phyloP scores from a whole-genome alignment of 2,888 invertebrate genomes.

The Cheilosia soror region DNA sequence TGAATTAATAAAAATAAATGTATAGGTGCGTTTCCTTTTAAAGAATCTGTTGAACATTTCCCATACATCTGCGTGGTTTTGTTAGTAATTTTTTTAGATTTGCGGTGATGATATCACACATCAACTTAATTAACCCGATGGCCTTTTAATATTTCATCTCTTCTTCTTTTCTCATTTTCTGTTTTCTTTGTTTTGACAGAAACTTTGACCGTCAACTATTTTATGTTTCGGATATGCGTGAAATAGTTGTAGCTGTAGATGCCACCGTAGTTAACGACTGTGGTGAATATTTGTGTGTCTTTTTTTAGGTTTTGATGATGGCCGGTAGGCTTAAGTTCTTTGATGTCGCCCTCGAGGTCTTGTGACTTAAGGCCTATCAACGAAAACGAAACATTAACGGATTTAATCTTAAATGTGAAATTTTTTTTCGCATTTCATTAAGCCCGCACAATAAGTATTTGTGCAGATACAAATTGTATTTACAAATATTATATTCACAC shows the following conservation, averaged over 20 bases:
- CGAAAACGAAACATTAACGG: too few relatives aligned
- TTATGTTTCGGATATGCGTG: constrained; percentile 38
- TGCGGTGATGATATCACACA: constrained; percentile 69
- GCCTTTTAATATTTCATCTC: constrained; percentile 64
- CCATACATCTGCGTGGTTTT: constrained; percentile 25
- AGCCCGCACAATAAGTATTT: too few relatives aligned
- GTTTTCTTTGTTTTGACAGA: constrained; percentile 58
- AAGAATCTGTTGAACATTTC: constrained; percentile 9
- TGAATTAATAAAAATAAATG: constrained; percentile 12
- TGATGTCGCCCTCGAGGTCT: constrained; percentile 53
- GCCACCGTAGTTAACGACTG: constrained; percentile 3
- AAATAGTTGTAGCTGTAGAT: constrained; percentile 40
- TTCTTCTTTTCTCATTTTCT: constrained; percentile 2
- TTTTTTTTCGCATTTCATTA: too few relatives aligned
- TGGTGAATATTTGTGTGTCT: constrained; percentile 18
- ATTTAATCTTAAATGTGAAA: too few relatives aligned
- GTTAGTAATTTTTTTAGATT: constrained; percentile 56
- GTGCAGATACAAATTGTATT: background rate
- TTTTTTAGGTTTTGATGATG: constrained; percentile 1
- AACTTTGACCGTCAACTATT: constrained; percentile 49
- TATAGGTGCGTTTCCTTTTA: constrained; percentile 14
- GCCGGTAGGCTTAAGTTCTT: constrained; percentile 25
- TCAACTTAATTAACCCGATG: constrained; percentile 70
- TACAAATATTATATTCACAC: background rate
- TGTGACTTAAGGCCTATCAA: constrained; percentile 16